Evolutionary conservation across 2,113 vertebrate genomes (phyloP).

Genomic region (human): DNA sequence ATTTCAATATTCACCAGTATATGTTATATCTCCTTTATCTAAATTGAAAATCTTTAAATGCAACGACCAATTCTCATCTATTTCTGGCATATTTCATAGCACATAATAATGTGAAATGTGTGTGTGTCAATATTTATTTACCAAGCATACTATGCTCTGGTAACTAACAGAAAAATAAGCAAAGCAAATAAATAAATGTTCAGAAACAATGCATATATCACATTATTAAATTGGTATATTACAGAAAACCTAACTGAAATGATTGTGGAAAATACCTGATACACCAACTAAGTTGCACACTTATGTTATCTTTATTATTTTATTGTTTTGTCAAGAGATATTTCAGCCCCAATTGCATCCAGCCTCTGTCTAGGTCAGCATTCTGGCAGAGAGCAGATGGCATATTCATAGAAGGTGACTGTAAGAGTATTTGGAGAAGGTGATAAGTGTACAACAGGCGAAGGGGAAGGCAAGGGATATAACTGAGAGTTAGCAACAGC

Average conservation of each 20-base stretch:
- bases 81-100: background rate
- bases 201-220: background rate
- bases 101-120: background rate
- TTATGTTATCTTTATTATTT: background rate
- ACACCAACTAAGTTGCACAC: background rate
- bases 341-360: background rate
- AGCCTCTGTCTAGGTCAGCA: background rate
- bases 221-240: background rate
- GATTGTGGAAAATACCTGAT: background rate
- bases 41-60: background rate
- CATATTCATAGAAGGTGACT: background rate
- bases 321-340: background rate
- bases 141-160: background rate
- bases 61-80: background rate
- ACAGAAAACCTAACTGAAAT: background rate
- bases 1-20: background rate
- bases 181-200: background rate
- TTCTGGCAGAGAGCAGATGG: background rate
- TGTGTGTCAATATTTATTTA: background rate
- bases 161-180: background rate
- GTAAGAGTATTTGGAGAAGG: background rate
- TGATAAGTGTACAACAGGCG: background rate
- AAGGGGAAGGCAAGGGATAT: background rate
- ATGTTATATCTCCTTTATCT: background rate
- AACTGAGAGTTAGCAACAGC: background rate